Conservation (phyloP, 2,797 vertebrate species). For the Gymnothorax reevesii region DNA sequence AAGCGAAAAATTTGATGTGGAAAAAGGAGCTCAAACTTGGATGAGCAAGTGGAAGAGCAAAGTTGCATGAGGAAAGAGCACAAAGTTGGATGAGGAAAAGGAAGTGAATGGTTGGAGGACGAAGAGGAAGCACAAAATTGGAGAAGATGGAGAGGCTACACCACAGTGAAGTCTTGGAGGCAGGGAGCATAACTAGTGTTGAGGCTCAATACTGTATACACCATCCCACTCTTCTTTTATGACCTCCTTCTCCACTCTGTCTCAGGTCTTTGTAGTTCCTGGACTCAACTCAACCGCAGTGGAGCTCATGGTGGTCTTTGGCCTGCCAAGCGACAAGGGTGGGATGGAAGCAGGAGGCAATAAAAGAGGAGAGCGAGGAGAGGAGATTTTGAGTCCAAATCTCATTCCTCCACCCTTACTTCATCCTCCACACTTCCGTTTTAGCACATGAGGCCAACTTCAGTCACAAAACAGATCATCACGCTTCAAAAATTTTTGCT, state of each 20-base stretch:
- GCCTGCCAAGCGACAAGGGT: neutral
- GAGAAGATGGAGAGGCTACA: too few relatives aligned
- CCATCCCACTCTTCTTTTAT: neutral
- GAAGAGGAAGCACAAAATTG: neutral
- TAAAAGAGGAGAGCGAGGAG: neutral
- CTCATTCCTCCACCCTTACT: neutral
- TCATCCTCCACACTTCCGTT: neutral
- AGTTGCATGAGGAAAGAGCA: neutral
- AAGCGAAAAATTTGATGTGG: neutral
- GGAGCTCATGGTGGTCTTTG: neutral
- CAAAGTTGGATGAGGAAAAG: too few relatives aligned
- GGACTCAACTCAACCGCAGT: neutral
- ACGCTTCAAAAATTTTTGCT: neutral
- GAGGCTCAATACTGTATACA: too few relatives aligned
- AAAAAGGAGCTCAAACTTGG: neutral
- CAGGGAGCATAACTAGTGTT: too few relatives aligned
- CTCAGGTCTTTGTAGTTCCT: neutral
- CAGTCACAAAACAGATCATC: neutral
- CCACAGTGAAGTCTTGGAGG: too few relatives aligned
- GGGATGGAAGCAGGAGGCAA: conserved; percentile 9
- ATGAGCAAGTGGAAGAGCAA: neutral
- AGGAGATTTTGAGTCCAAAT: neutral
- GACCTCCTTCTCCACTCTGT: neutral
- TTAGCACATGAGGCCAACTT: neutral
- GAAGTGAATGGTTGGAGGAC: neutral